Conservation (phyloP, 2,797 vertebrate species). For the Chanos chanos region DNA sequence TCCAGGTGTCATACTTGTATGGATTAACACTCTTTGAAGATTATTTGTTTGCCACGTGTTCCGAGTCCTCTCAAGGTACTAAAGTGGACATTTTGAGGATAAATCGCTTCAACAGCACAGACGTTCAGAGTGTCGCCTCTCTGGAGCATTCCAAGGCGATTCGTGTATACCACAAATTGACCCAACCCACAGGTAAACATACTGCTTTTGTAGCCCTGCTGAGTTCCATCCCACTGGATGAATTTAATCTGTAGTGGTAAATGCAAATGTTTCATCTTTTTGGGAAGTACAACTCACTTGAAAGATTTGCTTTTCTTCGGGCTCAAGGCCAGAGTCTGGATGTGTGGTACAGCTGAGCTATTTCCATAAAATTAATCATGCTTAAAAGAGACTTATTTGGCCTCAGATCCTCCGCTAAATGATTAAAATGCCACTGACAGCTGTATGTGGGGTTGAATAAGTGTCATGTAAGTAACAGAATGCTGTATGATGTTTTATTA, state of each 20-base stretch:
- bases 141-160: constrained; percentile 66
- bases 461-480: no score
- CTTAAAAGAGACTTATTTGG: no score
- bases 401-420: no score
- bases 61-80: constrained; percentile 56
- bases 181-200: constrained; percentile 73
- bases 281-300: no score
- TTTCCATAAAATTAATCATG: no score
- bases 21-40: constrained; percentile 82
- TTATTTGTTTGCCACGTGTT: constrained; percentile 73
- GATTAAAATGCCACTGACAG: no score
- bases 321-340: no score
- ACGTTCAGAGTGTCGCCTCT: constrained; percentile 61
- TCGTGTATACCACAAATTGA: constrained; percentile 75
- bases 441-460: no score
- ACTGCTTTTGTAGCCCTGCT: neutral
- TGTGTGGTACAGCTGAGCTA: no score
- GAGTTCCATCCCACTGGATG: constrained; percentile 10
- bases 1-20: constrained; percentile 75
- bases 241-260: constrained; percentile 9
- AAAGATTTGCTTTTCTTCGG: no score
- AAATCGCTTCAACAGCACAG: constrained; percentile 75
- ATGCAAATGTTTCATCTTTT: no score
- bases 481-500: no score
- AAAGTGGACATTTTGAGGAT: constrained; percentile 70